These are phyloP conservation scores for human (Homo sapiens) DNA, from an alignment of 2,113 vertebrate genomes.

Conservation along the genomic window GRCh38 chrX:34612001-34612500, in stretches of 20 bases:
- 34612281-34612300: constrained; percentile 53
- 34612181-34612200: constrained; percentile 64
- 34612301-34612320: constrained; percentile 27
- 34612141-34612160: constrained; percentile 39
- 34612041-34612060: background rate
- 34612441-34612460: constrained; percentile 51
- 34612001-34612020: background rate
- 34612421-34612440: constrained; percentile 26
- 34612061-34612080: background rate
- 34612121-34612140: constrained; percentile 44
- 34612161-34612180: constrained; percentile 53
- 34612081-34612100: constrained; percentile 33
- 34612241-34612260: constrained; percentile 59
- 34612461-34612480: constrained; percentile 52
- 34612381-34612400: constrained; percentile 21
- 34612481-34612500: constrained; percentile 43
- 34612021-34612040: background rate
- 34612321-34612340: constrained; percentile 4
- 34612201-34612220: constrained; percentile 44
- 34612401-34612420: constrained; percentile 52
- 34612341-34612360: constrained; percentile 36
- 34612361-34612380: background rate
- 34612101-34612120: constrained; percentile 51
- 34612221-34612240: constrained; percentile 44
- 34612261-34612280: background rate